Base-by-base conservation (phyloP, 2,113 vertebrate species). In the Passer domesticus region DNA sequence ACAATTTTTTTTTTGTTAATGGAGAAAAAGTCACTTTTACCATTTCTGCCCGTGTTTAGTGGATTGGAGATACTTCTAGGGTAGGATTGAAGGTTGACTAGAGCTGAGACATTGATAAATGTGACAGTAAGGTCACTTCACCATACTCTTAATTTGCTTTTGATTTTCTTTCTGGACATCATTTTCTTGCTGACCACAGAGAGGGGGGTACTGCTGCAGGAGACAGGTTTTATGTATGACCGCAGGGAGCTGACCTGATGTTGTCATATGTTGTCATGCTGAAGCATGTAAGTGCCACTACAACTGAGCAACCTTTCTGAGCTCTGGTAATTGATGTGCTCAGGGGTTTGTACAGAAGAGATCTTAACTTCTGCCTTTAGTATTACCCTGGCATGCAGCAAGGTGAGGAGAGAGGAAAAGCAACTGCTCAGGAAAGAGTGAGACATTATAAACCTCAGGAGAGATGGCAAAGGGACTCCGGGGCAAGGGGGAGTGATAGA, bases 1-100 rank as follows among this genome's bases (percentile, higher is more conserved):
- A 2, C 0, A 1, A 52, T 10, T 35, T 11, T 44, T 46, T 33
- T 31, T 27, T 16, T 49, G 10, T 41, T 5, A 3, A 8, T 15
- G 6, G n/a, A 67, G 66, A 56, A 31, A 75, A 60, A 15, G 13
- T 49, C 17, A 70, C 7, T 22, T 85, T 60, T 22, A 63, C 15
- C 6, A 39, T 87, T 82, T 67, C 1, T 20, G 6, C 6, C 2
- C 5, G 2, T 63, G 23, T 70, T 92, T 56, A 78, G 19, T 67
- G 39, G 21, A 7, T 23, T 90, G 39, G 27, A 35, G 11, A 2
- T 60, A 39, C 16, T 43, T 62, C 15, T 58, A 66, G 37, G 15
- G 5, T 89, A 15, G 55, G 46, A 79, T 0, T 46, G 55, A 66
- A 24, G 13, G 12, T 47, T 66, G 27, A 24, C 22, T 83, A 15